These are phyloP conservation scores for Aotus griseimembra DNA, from an alignment of 2,797 vertebrate species.

Conservation along the genomic window DNA sequence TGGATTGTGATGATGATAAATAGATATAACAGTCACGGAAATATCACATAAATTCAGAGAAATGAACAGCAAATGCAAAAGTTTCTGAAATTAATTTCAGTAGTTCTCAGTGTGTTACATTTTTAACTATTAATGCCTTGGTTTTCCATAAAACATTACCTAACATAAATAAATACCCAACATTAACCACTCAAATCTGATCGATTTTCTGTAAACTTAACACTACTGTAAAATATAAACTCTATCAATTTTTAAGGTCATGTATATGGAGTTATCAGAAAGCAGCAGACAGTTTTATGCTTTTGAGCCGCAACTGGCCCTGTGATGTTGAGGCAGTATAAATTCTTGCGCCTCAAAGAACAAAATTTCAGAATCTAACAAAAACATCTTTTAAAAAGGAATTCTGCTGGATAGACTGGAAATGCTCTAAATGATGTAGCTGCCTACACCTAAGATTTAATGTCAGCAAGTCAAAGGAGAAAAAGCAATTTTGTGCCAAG, in stretches of 20 bases:
- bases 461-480: background rate
- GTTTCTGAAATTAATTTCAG: slow-evolving; percentile 25
- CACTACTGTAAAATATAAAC: background rate
- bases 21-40: background rate
- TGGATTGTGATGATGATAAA: background rate
- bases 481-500: background rate
- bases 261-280: background rate
- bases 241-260: background rate
- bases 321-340: background rate
- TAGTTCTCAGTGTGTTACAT: background rate
- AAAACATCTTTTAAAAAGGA: background rate
- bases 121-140: background rate
- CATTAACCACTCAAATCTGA: background rate
- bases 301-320: background rate
- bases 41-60: slow-evolving; percentile 32
- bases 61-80: slow-evolving; percentile 4
- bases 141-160: slow-evolving; percentile 11
- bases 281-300: background rate
- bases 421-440: background rate
- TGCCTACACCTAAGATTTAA: background rate
- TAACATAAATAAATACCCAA: background rate
- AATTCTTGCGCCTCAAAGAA: background rate
- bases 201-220: background rate
- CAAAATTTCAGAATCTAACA: background rate
- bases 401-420: background rate